phyloP scores from a whole-genome alignment of 2,113 vertebrate genomes.

The Dicentrarchus labrax region DNA sequence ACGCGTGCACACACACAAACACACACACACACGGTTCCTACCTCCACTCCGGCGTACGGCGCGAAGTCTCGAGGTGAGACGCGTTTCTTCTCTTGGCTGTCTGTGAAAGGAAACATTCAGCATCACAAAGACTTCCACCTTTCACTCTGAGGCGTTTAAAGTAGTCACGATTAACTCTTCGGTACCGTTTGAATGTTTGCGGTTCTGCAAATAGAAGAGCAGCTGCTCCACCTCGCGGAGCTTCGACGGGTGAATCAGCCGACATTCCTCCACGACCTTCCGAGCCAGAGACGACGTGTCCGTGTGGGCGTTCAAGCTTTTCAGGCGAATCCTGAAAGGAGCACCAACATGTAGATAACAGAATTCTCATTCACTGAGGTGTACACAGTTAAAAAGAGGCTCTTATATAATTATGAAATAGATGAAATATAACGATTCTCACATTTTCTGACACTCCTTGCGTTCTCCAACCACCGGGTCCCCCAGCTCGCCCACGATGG shows the following conservation, averaged over 20 bases:
- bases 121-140: not conserved
- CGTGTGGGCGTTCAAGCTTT: constrained; percentile 92
- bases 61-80: constrained; percentile 90
- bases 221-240: constrained; percentile 92
- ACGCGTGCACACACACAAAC: not conserved
- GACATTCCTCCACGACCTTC: constrained; percentile 95
- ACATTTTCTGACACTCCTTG: constrained; percentile 98
- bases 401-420: no score
- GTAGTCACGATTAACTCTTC: not conserved
- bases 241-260: constrained; percentile 92
- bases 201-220: constrained; percentile 93
- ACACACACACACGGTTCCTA: constrained; percentile 65
- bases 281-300: constrained; percentile 91
- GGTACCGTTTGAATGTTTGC: constrained; percentile 85
- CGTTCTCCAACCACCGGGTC: constrained; percentile 91
- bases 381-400: no score
- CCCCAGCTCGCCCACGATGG: constrained; percentile 91
- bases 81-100: constrained; percentile 89
- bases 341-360: not conserved
- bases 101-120: constrained; percentile 45
- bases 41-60: constrained; percentile 93
- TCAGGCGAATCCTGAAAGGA: constrained; percentile 90
- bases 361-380: no score
- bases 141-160: no score
- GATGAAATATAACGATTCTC: constrained; percentile 56